A percentile compares a stretch with the other conserved stretches of the same genome.
phyloP scores from a whole-genome alignment of 2,113 vertebrate genomes.

The Dasyprocta punctata region DNA sequence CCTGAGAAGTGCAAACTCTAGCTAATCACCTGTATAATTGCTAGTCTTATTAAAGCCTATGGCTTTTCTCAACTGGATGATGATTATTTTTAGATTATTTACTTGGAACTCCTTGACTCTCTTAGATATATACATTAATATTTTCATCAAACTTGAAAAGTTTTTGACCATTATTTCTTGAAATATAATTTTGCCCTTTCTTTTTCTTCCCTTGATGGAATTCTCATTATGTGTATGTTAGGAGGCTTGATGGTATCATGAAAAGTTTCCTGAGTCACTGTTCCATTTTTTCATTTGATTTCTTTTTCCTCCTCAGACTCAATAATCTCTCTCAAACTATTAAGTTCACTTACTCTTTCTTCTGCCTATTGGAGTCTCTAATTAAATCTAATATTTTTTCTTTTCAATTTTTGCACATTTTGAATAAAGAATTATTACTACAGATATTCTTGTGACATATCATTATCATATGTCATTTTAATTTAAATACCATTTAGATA shows the following conservation, averaged over 20 bases:
- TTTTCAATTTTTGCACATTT: not conserved
- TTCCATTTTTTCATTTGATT: not conserved
- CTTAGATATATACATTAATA: not conserved
- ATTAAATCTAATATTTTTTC: not conserved
- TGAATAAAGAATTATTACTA: not conserved
- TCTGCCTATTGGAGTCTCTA: not conserved
- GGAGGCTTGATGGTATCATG: not conserved
- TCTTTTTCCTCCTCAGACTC: not conserved
- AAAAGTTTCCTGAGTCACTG: not conserved
- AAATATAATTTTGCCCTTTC: not conserved
- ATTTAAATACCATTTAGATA: not conserved
- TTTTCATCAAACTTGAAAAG: not conserved
- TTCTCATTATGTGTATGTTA: not conserved
- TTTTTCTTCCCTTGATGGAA: not conserved
- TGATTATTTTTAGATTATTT: not conserved
- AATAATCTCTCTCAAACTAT: not conserved
- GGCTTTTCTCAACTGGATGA: not conserved
- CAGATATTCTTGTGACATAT: not conserved
- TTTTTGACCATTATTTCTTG: not conserved
- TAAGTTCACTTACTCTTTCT: not conserved
- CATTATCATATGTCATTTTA: not conserved
- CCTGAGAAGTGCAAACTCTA: not conserved
- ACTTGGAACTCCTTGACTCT: not conserved
- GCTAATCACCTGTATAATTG: not conserved
- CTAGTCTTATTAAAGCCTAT: not conserved